phyloP scores from a whole-genome alignment of 2,113 vertebrate species.

The Sterna hirundo region DNA sequence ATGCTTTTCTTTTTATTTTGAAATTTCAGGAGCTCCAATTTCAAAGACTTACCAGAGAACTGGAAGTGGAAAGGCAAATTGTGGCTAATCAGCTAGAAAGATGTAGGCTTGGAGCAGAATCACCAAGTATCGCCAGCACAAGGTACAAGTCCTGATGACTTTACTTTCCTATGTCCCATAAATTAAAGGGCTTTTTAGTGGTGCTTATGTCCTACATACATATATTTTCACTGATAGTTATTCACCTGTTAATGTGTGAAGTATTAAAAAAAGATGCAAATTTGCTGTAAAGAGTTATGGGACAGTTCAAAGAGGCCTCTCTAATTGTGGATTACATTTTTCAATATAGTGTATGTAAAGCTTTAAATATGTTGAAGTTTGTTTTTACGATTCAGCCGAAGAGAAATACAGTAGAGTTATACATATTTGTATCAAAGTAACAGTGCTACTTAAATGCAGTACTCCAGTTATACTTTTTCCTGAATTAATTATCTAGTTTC shows the following conservation, averaged over 20 bases:
- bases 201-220: background rate
- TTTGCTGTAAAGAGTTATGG: constrained; percentile 2
- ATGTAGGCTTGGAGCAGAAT: constrained; percentile 98
- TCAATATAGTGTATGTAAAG: background rate
- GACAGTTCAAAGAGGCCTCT: constrained; percentile 24
- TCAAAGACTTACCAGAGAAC: constrained; percentile 98
- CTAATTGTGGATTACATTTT: background rate
- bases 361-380: background rate
- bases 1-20: constrained; percentile 73
- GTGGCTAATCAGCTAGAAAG: constrained; percentile 99
- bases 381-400: background rate
- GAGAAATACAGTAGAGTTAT: background rate
- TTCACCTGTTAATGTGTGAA: constrained; percentile 11
- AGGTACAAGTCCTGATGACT: constrained; percentile 84
- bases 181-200: constrained; percentile 1
- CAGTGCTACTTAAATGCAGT: background rate
- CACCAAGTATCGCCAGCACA: constrained; percentile 94
- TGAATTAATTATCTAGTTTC: background rate
- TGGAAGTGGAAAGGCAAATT: constrained; percentile 99
- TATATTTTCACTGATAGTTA: background rate
- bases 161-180: constrained; percentile 40
- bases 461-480: background rate
- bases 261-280: background rate
- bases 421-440: background rate
- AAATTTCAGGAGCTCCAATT: constrained; percentile 96